Base-by-base conservation (phyloP, 2,113 vertebrate species). In the Carettochelys insculpta region DNA sequence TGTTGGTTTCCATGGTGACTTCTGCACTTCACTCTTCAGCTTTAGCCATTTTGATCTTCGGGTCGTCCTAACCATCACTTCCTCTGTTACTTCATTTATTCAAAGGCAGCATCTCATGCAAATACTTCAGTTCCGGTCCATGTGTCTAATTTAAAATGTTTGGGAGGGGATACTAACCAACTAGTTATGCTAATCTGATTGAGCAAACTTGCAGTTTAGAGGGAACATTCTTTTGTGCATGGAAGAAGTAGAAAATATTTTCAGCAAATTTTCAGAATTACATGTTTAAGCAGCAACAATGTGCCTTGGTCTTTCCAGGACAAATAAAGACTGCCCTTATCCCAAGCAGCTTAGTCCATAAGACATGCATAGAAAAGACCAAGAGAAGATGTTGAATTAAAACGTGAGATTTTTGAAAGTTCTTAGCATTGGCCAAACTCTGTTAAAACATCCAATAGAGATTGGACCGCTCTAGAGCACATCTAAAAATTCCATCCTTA, bases 171-270 rank as follows among this genome's bases (percentile, higher is more conserved):
- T 90, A 90, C 31, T 71, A 92, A 87, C 76, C 83, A 78, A 58
- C 25, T 24, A 76, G 45, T 89, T 93, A 45, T 87, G 52, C 82
- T 84, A 80, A 73, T 92, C 43, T 90, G 76, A 52, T 79, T 94
- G 92, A 96, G 84, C 61, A 92, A 95, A 90, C 82, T 47, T 81
- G 87, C 91, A 80, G 4, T 88, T 90, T 82, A 89, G 81, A 56
- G 76, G 54, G 92, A 94, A 83, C 83, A 54, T 94, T 95, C 88
- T 90, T 80, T 96, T 97, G 77, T 54, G 86, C 93, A 78, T 94
- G 78, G 87, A 90, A 92, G 88, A 95, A 95, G 93, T 89, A 87
- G 85, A 95, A 95, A 80, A 86, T 82, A 83, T 93, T 45, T 93
- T 92, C 88, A 90, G 85, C 85, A 95, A 82, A 92, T 65, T 65